A percentile compares a stretch with the other conserved stretches of the same genome.
phyloP scores from a whole-genome alignment of 2,797 vertebrate genomes.

The Parotocinclus haroldoi region DNA sequence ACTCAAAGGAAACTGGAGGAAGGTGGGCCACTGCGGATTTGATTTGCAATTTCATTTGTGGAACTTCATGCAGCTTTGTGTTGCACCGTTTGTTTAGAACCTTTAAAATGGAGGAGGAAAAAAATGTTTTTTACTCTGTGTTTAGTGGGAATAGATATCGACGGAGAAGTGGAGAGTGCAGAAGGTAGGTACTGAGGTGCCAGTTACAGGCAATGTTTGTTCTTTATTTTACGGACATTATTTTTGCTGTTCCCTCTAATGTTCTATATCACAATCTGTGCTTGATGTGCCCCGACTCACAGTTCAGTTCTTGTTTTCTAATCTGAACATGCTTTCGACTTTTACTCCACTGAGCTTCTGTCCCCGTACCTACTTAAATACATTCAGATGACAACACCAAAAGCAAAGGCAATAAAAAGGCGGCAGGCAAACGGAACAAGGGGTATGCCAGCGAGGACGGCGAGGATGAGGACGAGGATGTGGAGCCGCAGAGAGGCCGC shows the following conservation, averaged over 20 bases:
- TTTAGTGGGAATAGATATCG: constrained; percentile 81
- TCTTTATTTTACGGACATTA: background rate
- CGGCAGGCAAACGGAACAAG: constrained; percentile 60
- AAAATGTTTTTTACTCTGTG: constrained; percentile 1
- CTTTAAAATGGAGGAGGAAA: no score
- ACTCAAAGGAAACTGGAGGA: constrained; percentile 68
- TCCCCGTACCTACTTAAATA: background rate
- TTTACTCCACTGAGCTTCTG: background rate
- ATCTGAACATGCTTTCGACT: no score
- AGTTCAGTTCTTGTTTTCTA: background rate
- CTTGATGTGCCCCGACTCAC: background rate
- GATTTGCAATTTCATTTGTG: no score
- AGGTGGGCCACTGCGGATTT: constrained; percentile 67
- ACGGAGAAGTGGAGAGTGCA: constrained; percentile 71
- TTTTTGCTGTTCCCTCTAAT: background rate
- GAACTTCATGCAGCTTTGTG: no score
- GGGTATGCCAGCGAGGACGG: constrained; percentile 64
- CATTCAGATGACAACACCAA: constrained; percentile 59
- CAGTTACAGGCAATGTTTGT: background rate
- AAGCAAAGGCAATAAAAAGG: constrained; percentile 51
- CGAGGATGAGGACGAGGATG: constrained; percentile 57
- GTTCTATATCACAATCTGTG: background rate
- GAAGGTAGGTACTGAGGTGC: constrained; percentile 71
- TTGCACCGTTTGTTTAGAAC: no score
- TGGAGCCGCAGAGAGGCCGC: constrained; percentile 57